Evolutionary conservation across 2,113 vertebrate species (phyloP).

Genomic region (Cnemophilus loriae): DNA sequence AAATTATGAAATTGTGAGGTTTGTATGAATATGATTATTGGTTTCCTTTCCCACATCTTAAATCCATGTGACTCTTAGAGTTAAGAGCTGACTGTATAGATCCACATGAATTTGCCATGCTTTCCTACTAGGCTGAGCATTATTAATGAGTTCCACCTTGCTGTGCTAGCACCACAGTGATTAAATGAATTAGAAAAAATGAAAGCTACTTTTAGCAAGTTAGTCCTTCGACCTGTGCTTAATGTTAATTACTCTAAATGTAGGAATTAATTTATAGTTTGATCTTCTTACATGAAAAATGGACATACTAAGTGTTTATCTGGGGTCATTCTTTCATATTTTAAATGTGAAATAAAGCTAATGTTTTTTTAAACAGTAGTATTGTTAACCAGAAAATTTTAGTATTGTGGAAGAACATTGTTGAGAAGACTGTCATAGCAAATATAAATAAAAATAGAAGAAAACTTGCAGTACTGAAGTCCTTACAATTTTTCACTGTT

Average conservation of each 20-base stretch:
- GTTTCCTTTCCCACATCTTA: not conserved
- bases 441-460: not conserved
- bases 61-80: slow-evolving; percentile 23
- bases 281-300: not conserved
- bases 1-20: not conserved
- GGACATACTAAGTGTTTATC: not conserved
- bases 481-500: not conserved
- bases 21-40: not conserved
- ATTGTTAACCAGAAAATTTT: not conserved
- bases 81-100: not conserved
- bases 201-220: not conserved
- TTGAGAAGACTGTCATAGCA: not conserved
- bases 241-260: not conserved
- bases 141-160: slow-evolving; percentile 29
- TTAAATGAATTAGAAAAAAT: slow-evolving; percentile 15
- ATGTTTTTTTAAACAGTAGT: not conserved
- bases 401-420: not conserved
- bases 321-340: not conserved
- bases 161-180: slow-evolving; percentile 1
- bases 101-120: slow-evolving; percentile 26
- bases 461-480: not conserved
- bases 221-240: not conserved
- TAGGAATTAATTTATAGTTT: not conserved
- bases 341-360: not conserved
- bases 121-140: slow-evolving; percentile 20